Evolutionary conservation across 2,113 vertebrate species (phyloP), one percentile per base, ranked within the genome.

Genomic region (Rissa tridactyla): DNA sequence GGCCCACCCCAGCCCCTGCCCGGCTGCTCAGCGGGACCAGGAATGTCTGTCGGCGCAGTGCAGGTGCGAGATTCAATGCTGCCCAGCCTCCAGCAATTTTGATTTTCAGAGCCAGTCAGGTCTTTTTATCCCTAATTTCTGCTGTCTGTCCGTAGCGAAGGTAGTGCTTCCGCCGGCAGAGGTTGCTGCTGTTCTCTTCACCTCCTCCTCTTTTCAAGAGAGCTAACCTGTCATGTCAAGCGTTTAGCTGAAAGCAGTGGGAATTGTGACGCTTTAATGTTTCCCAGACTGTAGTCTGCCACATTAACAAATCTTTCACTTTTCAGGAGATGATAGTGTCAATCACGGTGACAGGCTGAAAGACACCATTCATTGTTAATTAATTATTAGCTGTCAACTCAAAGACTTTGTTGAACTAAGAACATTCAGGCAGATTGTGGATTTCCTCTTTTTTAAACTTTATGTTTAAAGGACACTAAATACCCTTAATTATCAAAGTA

Each of bases 341-440:
- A 98, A 95, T 98, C 97, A 97, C 6, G 4, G 22, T 97, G 97
- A 98, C 94, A 96, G 95, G 38, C 96, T 97, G 96, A 96, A 96
- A 98, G 97, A 96, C 96, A 96, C 88, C 95, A 61, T 97, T 97
- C 97, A 97, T 98, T 98, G 97, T 98, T 97, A 96, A 98, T 98
- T 98, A 98, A 98, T 98, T 98, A 98, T 97, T 98, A 96, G 97
- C 86, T 98, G 97, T 97, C 97, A 98, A 95, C 97, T 97, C 90
- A 54, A 90, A 96, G 93, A 94, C 95, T 97, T 96, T 95, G 94
- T 97, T 95, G 92, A 98, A 96, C 92, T 96, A 97, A 96, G 96
- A 97, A 97, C 82, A 96, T 93, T 96, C 90, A 96, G 85, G 73
- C 92, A 96, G 95, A 91, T 96, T 97, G 91, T 94, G 95, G 93